Evolutionary conservation across 2,113 vertebrate genomes (phyloP).

Genomic region (Trogon melanurus): DNA sequence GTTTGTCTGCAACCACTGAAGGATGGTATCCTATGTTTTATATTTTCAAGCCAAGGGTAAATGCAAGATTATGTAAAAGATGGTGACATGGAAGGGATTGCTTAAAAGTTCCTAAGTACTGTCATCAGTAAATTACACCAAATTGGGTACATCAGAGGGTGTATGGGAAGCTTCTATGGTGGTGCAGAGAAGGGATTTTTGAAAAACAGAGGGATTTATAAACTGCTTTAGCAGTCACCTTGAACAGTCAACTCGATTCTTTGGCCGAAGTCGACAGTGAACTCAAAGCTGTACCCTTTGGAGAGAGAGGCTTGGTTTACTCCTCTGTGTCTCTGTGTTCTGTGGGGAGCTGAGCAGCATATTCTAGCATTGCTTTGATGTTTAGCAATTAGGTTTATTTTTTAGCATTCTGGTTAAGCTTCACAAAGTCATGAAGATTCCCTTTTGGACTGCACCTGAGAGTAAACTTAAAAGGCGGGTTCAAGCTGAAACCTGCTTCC

Average conservation of each 20-base stretch:
- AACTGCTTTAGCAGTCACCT: neutral
- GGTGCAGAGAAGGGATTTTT: neutral
- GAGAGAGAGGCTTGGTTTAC: neutral
- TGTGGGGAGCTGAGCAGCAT: neutral
- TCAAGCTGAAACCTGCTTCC: neutral
- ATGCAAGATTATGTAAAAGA: neutral
- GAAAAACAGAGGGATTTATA: neutral
- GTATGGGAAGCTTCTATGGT: neutral
- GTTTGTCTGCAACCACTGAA: neutral
- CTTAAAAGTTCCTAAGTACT: neutral
- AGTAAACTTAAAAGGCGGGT: neutral
- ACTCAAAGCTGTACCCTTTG: accelerated
- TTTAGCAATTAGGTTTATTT: neutral
- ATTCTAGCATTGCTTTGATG: neutral
- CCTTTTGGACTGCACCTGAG: neutral
- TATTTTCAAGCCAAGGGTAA: conserved; percentile 16
- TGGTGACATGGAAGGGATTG: neutral
- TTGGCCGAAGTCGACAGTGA: neutral
- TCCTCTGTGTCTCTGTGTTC: neutral
- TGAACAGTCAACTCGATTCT: neutral
- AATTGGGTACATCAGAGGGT: neutral
- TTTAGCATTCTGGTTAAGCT: neutral
- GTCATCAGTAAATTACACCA: neutral
- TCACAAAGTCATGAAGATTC: neutral
- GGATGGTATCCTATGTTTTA: neutral